Percentiles rank a stretch among this genome's conserved stretches.
phyloP scores from a whole-genome alignment of 2,797 vertebrate species.

The Tamandua tetradactyla region DNA sequence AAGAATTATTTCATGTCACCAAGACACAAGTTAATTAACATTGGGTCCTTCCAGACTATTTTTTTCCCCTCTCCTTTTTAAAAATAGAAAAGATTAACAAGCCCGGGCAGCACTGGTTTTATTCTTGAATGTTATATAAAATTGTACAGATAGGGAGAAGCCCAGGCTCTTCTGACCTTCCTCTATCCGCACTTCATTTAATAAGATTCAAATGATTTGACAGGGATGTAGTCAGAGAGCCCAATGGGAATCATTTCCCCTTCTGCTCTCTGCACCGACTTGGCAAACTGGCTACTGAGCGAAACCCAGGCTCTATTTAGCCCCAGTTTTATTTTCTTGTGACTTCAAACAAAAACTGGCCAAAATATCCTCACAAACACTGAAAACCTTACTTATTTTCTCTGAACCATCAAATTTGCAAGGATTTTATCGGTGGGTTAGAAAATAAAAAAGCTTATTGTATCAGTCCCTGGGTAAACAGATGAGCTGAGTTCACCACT shows the following conservation, averaged over 20 bases:
- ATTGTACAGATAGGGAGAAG: conserved; percentile 54
- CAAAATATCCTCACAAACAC: not conserved
- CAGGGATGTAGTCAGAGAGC: conserved; percentile 53
- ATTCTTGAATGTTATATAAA: conserved; percentile 50
- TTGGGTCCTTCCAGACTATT: conserved; percentile 60
- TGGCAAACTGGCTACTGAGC: conserved; percentile 37
- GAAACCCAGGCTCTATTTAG: conserved; percentile 64
- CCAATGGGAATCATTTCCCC: conserved; percentile 63
- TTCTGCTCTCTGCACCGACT: conserved; percentile 55
- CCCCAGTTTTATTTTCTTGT: conserved; percentile 26
- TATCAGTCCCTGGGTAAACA: conserved; percentile 8
- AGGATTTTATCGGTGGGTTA: conserved; percentile 29
- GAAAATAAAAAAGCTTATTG: not conserved
- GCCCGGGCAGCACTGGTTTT: conserved; percentile 40
- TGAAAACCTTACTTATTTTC: conserved; percentile 11
- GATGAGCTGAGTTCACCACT: conserved; percentile 13
- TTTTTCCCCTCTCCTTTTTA: conserved; percentile 74
- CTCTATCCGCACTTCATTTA: conserved; percentile 67
- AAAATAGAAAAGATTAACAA: conserved; percentile 77
- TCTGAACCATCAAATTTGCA: conserved; percentile 20
- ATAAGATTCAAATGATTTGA: conserved; percentile 76
- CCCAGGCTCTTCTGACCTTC: conserved; percentile 63
- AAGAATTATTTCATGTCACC: conserved; percentile 79
- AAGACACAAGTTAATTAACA: conserved; percentile 80
- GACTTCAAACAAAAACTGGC: conserved; percentile 2